phyloP scores from a whole-genome alignment of 2,888 invertebrate species.

The Ecdyonurus torrentis region DNA sequence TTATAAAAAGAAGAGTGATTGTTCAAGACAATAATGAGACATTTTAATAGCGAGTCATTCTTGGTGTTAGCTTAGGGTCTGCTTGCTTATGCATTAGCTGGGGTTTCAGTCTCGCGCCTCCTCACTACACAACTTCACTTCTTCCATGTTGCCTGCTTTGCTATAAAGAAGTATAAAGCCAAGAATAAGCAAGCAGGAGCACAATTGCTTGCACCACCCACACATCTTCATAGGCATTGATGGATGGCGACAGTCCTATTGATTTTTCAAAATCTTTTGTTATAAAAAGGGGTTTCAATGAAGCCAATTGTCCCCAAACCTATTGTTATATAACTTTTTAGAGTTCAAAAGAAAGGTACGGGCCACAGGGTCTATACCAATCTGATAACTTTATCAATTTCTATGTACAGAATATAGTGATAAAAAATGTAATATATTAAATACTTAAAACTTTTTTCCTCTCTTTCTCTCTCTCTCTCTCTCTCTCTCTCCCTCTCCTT shows the following conservation, averaged over 20 bases:
- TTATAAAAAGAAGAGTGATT: neutral
- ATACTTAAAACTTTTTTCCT: too few relatives aligned
- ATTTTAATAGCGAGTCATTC: neutral
- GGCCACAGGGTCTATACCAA: neutral
- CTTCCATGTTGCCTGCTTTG: neutral
- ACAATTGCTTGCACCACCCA: neutral
- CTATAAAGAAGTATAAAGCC: neutral
- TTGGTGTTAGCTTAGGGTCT: too few relatives aligned
- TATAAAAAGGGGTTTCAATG: neutral
- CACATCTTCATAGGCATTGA: neutral
- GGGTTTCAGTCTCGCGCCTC: neutral
- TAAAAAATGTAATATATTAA: neutral
- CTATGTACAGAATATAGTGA: neutral
- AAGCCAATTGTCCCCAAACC: neutral
- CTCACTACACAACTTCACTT: neutral
- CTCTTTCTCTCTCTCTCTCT: too few relatives aligned
- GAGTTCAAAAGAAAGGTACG: neutral
- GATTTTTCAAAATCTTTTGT: neutral
- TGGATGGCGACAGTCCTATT: neutral
- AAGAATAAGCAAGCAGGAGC: neutral
- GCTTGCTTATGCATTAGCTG: neutral
- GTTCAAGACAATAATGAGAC: neutral
- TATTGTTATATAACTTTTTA: neutral
- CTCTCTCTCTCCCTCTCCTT: too few relatives aligned
- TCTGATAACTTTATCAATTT: neutral